Evolutionary conservation across 2,113 vertebrate species (phyloP).

Genomic region (Empidonax alnorum): DNA sequence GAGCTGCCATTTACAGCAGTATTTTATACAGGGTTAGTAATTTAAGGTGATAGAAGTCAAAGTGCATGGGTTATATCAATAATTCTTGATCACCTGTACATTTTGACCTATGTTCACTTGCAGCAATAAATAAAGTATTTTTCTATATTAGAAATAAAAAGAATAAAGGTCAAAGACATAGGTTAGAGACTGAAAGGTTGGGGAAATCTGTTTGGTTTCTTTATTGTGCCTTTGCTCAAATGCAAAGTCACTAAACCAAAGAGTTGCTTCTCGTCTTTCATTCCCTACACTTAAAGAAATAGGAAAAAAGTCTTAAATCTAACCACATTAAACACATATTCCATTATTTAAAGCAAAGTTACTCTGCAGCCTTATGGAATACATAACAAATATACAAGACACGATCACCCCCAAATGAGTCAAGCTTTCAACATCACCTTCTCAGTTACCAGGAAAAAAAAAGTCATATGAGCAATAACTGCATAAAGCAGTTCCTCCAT

Average conservation of each 20-base stretch:
- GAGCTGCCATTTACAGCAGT: slow-evolving; percentile 95
- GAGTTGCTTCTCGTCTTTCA: slow-evolving; percentile 90
- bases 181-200: slow-evolving; percentile 90
- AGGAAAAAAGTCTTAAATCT: slow-evolving; percentile 82
- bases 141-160: slow-evolving; percentile 82
- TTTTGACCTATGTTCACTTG: slow-evolving; percentile 78
- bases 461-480: slow-evolving; percentile 71
- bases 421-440: slow-evolving; percentile 68
- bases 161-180: slow-evolving; percentile 72
- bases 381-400: slow-evolving; percentile 78
- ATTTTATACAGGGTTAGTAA: slow-evolving; percentile 94
- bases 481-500: slow-evolving; percentile 72
- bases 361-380: slow-evolving; percentile 99
- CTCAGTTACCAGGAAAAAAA: slow-evolving; percentile 68
- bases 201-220: slow-evolving; percentile 89
- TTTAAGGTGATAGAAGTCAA: slow-evolving; percentile 81
- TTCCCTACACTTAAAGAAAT: slow-evolving; percentile 86
- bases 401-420: slow-evolving; percentile 72
- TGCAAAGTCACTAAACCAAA: slow-evolving; percentile 90
- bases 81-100: slow-evolving; percentile 84
- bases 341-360: slow-evolving; percentile 88
- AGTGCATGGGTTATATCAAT: slow-evolving; percentile 92
- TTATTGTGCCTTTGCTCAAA: slow-evolving; percentile 81
- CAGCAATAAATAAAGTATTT: slow-evolving; percentile 79
- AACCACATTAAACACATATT: slow-evolving; percentile 86